phyloP scores from a whole-genome alignment of 2,797 vertebrate genomes.

The Sebastes umbrosus region DNA sequence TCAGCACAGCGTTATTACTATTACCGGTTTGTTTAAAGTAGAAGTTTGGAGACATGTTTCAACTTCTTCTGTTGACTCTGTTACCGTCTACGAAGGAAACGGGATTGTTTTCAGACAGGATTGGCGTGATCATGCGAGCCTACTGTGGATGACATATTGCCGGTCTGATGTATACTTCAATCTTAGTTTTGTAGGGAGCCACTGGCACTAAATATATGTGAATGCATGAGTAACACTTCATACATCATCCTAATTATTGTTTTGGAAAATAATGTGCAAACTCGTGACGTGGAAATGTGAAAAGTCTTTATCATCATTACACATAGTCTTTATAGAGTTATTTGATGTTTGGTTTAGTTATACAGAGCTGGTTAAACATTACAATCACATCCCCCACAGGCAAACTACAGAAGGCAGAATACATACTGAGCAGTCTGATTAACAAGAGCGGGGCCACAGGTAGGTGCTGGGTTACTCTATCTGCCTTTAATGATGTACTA shows the following conservation, averaged over 20 bases:
- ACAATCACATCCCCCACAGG: slow-evolving; percentile 75
- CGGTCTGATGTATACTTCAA: fast-evolving
- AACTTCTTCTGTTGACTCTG: too few species aligned
- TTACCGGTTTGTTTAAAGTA: too few species aligned
- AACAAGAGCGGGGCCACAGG: slow-evolving; percentile 87
- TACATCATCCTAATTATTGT: background rate
- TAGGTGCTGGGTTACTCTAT: slow-evolving; percentile 38
- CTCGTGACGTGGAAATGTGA: background rate
- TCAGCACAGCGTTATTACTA: too few species aligned
- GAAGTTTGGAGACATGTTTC: too few species aligned
- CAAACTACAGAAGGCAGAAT: slow-evolving; percentile 94
- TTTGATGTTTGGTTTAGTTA: background rate
- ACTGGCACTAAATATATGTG: background rate
- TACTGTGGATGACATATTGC: too few species aligned
- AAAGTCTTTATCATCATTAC: background rate
- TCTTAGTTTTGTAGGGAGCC: background rate
- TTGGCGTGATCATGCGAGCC: too few species aligned
- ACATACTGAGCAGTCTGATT: slow-evolving; percentile 92
- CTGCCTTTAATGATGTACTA: background rate
- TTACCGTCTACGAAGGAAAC: fast-evolving
- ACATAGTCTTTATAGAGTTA: background rate
- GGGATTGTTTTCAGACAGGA: too few species aligned
- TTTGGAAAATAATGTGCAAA: background rate
- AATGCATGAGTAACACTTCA: background rate
- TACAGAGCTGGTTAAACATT: background rate